phyloP scores from a whole-genome alignment of 2,113 vertebrate species.

The Thymallus thymallus region DNA sequence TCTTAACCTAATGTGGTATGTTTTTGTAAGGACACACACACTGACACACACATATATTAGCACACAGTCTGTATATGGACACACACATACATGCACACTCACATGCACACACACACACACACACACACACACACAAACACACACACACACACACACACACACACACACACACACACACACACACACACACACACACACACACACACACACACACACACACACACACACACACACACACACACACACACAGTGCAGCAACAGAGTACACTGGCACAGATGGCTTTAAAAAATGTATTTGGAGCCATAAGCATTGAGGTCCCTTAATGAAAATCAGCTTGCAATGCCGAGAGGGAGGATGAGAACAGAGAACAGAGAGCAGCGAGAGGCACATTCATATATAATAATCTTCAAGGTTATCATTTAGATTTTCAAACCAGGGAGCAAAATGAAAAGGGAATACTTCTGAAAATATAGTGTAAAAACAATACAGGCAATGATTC shows the following conservation, averaged over 20 bases:
- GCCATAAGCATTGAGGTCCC: constrained; percentile 68
- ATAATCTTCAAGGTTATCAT: too few relatives aligned
- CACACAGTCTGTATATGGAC: constrained; percentile 4
- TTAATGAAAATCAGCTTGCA: constrained; percentile 66
- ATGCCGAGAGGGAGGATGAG: not conserved
- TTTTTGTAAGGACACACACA: constrained; percentile 1
- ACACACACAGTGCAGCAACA: constrained; percentile 50
- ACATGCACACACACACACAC: constrained; percentile 23
- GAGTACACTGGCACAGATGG: constrained; percentile 76
- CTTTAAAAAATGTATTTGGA: constrained; percentile 74
- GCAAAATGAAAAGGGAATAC: too few relatives aligned
- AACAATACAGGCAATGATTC: too few relatives aligned
- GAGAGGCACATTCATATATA: too few relatives aligned
- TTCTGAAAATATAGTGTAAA: too few relatives aligned
- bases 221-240: not conserved
- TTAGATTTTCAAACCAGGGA: too few relatives aligned
- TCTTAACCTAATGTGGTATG: constrained; percentile 62
- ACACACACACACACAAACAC: not conserved
- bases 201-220: constrained; percentile 18
- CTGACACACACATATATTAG: not conserved
- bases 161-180: constrained; percentile 22
- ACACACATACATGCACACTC: constrained; percentile 18
- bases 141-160: not conserved
- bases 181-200: not conserved
- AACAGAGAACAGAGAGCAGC: not conserved